Percentiles rank a stretch among this genome's conserved stretches.
Evolutionary conservation across 1,140 invertebrate species (phyloP).

Genomic region (Macrobrachium rosenbergii): DNA sequence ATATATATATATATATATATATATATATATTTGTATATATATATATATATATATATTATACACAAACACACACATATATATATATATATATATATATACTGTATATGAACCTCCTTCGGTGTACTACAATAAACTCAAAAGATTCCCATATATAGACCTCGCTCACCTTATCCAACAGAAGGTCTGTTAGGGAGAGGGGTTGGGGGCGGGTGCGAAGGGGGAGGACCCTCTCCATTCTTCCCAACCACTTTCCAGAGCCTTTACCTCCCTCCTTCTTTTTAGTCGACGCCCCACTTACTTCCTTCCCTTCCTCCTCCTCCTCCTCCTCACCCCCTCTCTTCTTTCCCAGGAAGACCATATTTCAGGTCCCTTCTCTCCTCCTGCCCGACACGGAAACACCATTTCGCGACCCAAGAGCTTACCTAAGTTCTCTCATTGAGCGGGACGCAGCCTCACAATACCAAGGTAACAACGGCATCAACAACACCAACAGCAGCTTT

Average conservation of each 20-base stretch:
- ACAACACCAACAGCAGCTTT: too few species aligned
- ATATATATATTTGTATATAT: background rate
- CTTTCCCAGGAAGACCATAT: background rate
- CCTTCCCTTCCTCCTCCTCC: conserved; percentile 11
- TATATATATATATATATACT: too few species aligned
- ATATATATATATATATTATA: conserved; percentile 24
- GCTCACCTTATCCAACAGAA: too few species aligned
- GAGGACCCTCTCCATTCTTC: background rate
- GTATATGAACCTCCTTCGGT: too few species aligned
- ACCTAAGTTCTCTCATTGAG: background rate
- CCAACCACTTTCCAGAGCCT: background rate
- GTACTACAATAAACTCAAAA: background rate
- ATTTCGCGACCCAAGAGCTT: conserved; percentile 12
- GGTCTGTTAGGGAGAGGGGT: too few species aligned
- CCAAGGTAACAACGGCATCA: too few species aligned
- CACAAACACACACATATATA: too few species aligned
- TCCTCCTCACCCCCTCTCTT: too few species aligned
- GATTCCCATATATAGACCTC: too few species aligned
- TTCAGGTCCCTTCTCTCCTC: conserved; percentile 12
- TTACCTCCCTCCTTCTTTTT: conserved; percentile 2
- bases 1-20: conserved; percentile 26
- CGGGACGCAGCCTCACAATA: background rate
- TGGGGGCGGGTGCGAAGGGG: too few species aligned
- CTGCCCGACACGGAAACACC: conserved; percentile 24
- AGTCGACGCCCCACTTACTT: background rate